Evolutionary conservation across 2,888 invertebrate genomes (phyloP).

Genomic region (Leucophenga montana): DNA sequence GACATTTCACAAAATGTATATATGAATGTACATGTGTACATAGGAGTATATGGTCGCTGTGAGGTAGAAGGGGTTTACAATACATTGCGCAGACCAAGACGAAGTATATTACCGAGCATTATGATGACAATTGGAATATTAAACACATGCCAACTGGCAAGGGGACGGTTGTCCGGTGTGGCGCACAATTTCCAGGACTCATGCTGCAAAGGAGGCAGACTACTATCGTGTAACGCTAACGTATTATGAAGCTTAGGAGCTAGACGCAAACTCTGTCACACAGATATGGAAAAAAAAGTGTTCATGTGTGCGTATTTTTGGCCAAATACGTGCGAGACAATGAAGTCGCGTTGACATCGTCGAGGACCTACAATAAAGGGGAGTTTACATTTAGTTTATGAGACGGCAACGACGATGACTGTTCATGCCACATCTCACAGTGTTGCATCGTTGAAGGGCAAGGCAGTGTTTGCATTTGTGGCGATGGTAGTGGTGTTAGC

Average conservation of each 20-base stretch:
- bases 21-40: not conserved
- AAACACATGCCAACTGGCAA: conserved; percentile 23
- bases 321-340: conserved; percentile 48
- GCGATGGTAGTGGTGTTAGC: not conserved
- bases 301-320: conserved; percentile 2
- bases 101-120: conserved; percentile 43
- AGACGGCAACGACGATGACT: conserved; percentile 43
- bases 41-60: not conserved
- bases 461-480: not conserved
- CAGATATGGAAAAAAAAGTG: not conserved
- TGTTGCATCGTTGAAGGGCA: conserved; percentile 15
- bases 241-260: conserved; percentile 10
- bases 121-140: conserved; percentile 51
- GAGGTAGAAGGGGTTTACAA: conserved; percentile 40
- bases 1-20: not conserved
- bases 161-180: not conserved
- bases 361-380: conserved; percentile 55
- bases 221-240: not conserved
- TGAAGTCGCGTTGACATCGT: conserved; percentile 51
- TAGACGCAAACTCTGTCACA: not conserved
- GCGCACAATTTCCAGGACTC: not conserved
- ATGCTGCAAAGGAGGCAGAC: not conserved
- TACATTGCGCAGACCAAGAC: conserved; percentile 31
- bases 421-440: too few species aligned
- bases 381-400: conserved; percentile 65